phyloP scores from a whole-genome alignment of 2,888 invertebrate genomes.

The Scaptomyza cyrtandrae region DNA sequence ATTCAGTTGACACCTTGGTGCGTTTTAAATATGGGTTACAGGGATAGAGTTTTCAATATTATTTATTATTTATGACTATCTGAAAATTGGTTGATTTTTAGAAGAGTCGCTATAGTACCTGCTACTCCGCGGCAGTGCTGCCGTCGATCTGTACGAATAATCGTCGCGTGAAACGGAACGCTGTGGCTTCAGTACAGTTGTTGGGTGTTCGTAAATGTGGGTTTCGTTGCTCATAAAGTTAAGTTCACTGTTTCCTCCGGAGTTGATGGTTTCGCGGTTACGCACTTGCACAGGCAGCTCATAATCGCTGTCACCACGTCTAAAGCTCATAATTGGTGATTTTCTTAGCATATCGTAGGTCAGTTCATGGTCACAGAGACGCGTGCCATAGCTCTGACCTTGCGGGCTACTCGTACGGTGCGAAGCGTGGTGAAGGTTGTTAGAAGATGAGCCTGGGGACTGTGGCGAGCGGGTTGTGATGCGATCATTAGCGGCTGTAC shows the following conservation, averaged over 20 bases:
- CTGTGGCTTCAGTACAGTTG: constrained; percentile 74
- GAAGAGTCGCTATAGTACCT: constrained; percentile 77
- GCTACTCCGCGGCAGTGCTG: constrained; percentile 75
- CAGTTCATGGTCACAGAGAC: constrained; percentile 84
- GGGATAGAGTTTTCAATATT: constrained; percentile 13
- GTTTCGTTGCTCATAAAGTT: constrained; percentile 83
- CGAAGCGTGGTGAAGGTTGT: constrained; percentile 70
- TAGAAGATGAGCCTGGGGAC: constrained; percentile 81
- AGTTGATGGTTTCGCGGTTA: constrained; percentile 82
- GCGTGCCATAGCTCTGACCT: constrained; percentile 82
- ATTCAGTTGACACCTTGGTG: constrained; percentile 39
- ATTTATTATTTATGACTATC: background rate
- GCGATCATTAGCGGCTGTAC: constrained; percentile 44
- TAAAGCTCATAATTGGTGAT: constrained; percentile 84
- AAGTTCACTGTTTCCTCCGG: constrained; percentile 82
- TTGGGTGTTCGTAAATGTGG: constrained; percentile 82
- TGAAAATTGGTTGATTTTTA: constrained; percentile 3
- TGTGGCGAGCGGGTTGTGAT: constrained; percentile 79
- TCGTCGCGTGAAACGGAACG: constrained; percentile 77
- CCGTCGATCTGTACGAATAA: constrained; percentile 73
- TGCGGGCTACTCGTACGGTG: constrained; percentile 82
- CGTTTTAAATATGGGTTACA: constrained; percentile 25
- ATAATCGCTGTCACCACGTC: constrained; percentile 81
- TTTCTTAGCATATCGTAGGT: constrained; percentile 83
- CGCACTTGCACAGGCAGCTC: constrained; percentile 78